phyloP scores from a whole-genome alignment of 1,140 invertebrate species.

The Elymnias hypermnestra region DNA sequence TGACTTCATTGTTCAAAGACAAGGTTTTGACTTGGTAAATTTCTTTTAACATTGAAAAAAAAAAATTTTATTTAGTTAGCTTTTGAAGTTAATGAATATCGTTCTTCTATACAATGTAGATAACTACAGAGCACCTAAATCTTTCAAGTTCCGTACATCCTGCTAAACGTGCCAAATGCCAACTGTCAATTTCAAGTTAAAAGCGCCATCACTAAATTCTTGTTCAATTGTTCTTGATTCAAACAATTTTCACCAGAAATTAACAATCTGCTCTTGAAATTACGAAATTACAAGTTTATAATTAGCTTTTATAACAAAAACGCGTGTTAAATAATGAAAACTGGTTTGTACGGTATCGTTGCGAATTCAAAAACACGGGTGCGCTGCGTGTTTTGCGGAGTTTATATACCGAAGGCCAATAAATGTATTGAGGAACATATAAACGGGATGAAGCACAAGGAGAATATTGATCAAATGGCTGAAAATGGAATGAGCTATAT shows the following conservation, averaged over 20 bases:
- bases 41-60: too few species aligned
- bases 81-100: too few species aligned
- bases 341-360: slow-evolving; percentile 39
- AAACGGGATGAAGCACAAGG: slow-evolving; percentile 52
- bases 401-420: slow-evolving; percentile 48
- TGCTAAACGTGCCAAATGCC: too few species aligned
- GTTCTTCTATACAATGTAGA: too few species aligned
- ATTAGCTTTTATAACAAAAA: background rate
- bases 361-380: slow-evolving; percentile 44
- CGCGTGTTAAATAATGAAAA: slow-evolving; percentile 36
- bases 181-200: too few species aligned
- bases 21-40: too few species aligned
- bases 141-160: too few species aligned
- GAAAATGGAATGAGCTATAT: slow-evolving; percentile 41
- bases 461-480: slow-evolving; percentile 42
- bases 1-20: too few species aligned
- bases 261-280: background rate
- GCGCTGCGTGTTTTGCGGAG: slow-evolving; percentile 50
- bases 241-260: slow-evolving; percentile 11
- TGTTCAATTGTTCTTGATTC: too few species aligned
- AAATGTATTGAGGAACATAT: slow-evolving; percentile 58
- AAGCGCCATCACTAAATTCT: too few species aligned
- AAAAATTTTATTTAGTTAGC: too few species aligned
- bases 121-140: too few species aligned
- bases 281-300: slow-evolving; percentile 9